These are phyloP conservation scores for Umimayanthus chanpuru DNA, from an alignment of 92 coral and sea anemone species.

Conservation along the genomic window DNA sequence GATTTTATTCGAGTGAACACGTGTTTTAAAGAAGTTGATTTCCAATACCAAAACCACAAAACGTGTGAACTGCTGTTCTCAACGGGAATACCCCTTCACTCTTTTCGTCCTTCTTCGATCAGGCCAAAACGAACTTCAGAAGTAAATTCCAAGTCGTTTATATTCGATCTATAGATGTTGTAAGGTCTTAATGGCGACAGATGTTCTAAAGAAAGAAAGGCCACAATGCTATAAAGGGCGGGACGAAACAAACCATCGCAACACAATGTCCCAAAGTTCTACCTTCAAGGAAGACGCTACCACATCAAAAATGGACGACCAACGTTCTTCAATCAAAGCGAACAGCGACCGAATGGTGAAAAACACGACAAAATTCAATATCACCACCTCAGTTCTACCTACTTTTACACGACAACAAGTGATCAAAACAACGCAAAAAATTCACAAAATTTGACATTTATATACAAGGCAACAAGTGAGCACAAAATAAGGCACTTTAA, in stretches of 20 bases:
- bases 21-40: conserved; percentile 6
- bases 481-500: conserved; percentile 30
- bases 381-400: conserved; percentile 27
- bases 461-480: conserved; percentile 26
- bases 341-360: conserved; percentile 23
- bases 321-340: conserved; percentile 6
- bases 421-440: conserved; percentile 41
- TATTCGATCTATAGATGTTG: not conserved
- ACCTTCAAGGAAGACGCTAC: conserved; percentile 17
- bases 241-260: conserved; percentile 7
- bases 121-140: not conserved
- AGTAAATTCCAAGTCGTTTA: conserved; percentile 3
- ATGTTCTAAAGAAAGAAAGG: conserved; percentile 30
- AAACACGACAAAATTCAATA: conserved; percentile 46
- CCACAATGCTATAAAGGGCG: conserved; percentile 30
- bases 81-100: conserved; percentile 1
- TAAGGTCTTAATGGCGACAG: conserved; percentile 22
- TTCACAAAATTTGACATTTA: conserved; percentile 33
- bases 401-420: conserved; percentile 17
- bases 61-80: not conserved
- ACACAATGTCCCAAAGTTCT: conserved; percentile 8
- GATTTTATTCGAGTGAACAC: conserved; percentile 20
- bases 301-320: conserved; percentile 50
- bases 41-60: not conserved
- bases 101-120: not conserved